A percentile compares a stretch with the other conserved stretches of the same genome.
Conservation (phyloP, 2,113 vertebrate genomes). For the Sterrhoptilus dennistouni region DNA sequence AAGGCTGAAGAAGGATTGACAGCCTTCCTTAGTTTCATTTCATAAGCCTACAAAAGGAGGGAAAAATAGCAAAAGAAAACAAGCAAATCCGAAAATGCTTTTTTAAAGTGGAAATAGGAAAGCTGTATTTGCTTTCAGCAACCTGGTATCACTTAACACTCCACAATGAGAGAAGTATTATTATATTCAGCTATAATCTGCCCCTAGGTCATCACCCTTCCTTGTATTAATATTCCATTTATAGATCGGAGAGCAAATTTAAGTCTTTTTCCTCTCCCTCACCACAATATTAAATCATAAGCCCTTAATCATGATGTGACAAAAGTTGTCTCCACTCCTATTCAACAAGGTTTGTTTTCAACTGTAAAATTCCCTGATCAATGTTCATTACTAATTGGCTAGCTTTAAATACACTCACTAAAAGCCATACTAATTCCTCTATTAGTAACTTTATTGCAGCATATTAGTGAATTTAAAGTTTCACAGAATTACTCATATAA, state of each 20-base stretch:
- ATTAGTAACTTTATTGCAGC: not conserved
- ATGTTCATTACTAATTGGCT: not conserved
- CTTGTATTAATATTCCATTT: not conserved
- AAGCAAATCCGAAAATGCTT: not conserved
- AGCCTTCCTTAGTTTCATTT: constrained; percentile 69
- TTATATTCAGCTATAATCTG: not conserved
- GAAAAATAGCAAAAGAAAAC: not conserved
- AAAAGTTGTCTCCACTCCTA: not conserved
- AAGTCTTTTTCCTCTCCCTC: not conserved
- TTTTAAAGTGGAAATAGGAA: not conserved
- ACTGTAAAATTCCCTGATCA: not conserved
- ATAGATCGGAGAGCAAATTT: not conserved
- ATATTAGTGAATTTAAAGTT: not conserved
- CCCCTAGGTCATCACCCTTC: not conserved
- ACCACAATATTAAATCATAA: not conserved
- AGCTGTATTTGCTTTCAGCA: not conserved
- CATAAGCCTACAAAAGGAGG: constrained; percentile 68
- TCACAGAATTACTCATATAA: not conserved
- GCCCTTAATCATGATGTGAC: not conserved
- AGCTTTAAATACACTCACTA: not conserved
- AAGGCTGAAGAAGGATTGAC: constrained; percentile 47
- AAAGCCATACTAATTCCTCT: not conserved
- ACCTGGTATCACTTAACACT: not conserved
- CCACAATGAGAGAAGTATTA: not conserved
- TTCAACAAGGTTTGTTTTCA: not conserved